A percentile compares a stretch with the other conserved stretches of the same genome.
Conservation (phyloP, 2,888 invertebrate genomes). For the Belgica antarctica region DNA sequence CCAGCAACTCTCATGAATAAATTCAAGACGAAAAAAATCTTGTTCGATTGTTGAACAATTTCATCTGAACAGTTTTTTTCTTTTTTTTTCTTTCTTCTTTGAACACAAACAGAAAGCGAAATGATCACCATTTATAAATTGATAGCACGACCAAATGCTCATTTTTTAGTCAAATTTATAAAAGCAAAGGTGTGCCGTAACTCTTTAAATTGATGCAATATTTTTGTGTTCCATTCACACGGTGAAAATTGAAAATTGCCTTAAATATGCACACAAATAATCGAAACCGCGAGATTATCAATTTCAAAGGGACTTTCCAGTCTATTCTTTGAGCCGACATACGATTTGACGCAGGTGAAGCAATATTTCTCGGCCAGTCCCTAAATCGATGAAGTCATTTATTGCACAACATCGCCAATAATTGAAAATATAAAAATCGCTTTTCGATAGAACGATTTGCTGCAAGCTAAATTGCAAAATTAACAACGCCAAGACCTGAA, state of each 20-base stretch:
- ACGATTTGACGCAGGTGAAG: too few species aligned
- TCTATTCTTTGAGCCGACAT: too few species aligned
- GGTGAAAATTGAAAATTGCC: constrained; percentile 23
- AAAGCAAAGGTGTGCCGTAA: constrained; percentile 21
- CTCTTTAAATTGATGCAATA: constrained; percentile 6
- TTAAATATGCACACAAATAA: constrained; percentile 18
- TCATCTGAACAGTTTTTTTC: too few species aligned
- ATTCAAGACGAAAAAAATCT: too few species aligned
- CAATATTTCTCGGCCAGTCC: not conserved
- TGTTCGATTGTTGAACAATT: too few species aligned
- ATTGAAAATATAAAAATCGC: not conserved
- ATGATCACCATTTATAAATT: constrained; percentile 30
- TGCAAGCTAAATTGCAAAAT: constrained; percentile 7
- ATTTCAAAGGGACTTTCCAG: constrained; percentile 5
- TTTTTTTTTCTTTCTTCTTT: not conserved
- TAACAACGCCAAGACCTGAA: not conserved
- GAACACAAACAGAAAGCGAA: not conserved
- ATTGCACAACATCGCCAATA: not conserved
- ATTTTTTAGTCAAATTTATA: constrained; percentile 13
- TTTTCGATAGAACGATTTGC: not conserved
- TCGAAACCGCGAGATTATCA: constrained; percentile 28
- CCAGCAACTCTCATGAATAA: too few species aligned
- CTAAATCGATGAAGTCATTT: constrained; percentile 1
- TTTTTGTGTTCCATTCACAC: not conserved
- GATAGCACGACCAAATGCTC: constrained; percentile 17